Evolutionary conservation across 2,888 invertebrate genomes (phyloP).

Genomic region (Periphyllus acericola): DNA sequence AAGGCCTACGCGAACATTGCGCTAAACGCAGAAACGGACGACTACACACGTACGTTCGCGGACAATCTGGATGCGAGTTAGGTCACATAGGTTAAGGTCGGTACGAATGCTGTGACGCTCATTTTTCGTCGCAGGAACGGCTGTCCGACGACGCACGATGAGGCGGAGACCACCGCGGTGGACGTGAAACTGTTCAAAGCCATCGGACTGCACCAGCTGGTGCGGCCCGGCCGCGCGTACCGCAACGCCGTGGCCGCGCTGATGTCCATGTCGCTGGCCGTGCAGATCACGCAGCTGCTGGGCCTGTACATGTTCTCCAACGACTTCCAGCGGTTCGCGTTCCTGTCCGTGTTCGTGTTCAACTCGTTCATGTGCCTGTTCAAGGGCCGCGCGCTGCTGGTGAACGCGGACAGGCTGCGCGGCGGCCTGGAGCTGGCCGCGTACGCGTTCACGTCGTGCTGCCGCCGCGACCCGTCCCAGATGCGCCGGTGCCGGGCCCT

Average conservation of each 20-base stretch:
- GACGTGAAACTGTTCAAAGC: conserved; percentile 9
- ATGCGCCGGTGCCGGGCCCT: neutral
- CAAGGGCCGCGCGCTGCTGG: neutral
- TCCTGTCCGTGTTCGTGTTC: neutral
- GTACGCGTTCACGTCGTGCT: conserved; percentile 5
- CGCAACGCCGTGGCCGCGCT: neutral
- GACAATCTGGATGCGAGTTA: too few relatives aligned
- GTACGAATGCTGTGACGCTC: too few relatives aligned
- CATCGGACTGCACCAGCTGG: neutral
- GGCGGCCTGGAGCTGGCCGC: neutral
- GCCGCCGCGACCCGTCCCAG: neutral
- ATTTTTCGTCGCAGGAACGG: neutral
- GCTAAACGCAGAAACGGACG: too few relatives aligned
- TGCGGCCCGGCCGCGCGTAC: neutral
- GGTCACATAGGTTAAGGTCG: too few relatives aligned
- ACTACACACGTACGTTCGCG: too few relatives aligned
- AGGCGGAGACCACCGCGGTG: neutral
- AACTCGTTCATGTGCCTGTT: neutral
- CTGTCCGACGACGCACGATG: neutral
- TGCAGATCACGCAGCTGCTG: neutral
- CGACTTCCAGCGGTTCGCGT: neutral
- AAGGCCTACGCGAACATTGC: too few relatives aligned
- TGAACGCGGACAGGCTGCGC: neutral
- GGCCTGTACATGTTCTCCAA: neutral
- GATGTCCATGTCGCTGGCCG: neutral